phyloP scores from a whole-genome alignment of 30 jellyfish, hydroid and myxozoan species.

The Aurelia sp. region DNA sequence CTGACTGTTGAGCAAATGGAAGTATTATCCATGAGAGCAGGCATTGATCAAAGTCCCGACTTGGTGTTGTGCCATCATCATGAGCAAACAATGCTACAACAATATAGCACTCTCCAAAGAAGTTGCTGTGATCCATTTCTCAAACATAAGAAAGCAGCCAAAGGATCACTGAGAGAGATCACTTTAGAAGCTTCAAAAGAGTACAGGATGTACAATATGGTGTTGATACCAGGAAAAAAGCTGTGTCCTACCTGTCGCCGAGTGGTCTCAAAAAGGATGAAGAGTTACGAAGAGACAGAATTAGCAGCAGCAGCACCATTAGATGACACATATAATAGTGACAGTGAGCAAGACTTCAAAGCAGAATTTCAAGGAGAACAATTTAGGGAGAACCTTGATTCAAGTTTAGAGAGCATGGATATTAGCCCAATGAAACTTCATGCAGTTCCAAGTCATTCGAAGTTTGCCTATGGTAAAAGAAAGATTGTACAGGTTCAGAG shows the following conservation, averaged over 20 bases:
- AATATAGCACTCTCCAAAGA: no score
- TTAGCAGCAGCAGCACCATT: slow-evolving; percentile 25
- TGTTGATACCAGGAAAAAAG: slow-evolving; percentile 56
- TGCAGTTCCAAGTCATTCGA: slow-evolving; percentile 29
- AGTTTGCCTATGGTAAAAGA: slow-evolving; percentile 63
- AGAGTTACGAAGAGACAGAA: neutral
- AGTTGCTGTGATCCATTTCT: no score
- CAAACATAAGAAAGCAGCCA: neutral
- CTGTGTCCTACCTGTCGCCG: slow-evolving; percentile 34
- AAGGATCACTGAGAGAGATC: slow-evolving; percentile 12
- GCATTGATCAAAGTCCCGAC: no score
- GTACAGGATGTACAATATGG: neutral
- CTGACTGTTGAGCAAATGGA: no score
- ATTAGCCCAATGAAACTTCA: slow-evolving; percentile 61
- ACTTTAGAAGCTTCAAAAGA: neutral
- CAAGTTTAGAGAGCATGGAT: slow-evolving; percentile 21
- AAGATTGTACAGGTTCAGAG: slow-evolving; percentile 54
- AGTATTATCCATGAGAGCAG: no score
- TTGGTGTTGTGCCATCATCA: no score
- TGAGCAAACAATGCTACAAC: no score
- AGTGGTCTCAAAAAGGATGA: neutral
- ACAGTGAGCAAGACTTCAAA: neutral
- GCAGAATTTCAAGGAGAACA: slow-evolving; percentile 3
- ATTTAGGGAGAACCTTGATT: neutral
- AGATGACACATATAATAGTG: neutral